A percentile compares a stretch with the other conserved stretches of the same genome.
These are phyloP conservation scores for Carollia perspicillata DNA, from an alignment of 2,113 vertebrate species.

Conservation along the genomic window DNA sequence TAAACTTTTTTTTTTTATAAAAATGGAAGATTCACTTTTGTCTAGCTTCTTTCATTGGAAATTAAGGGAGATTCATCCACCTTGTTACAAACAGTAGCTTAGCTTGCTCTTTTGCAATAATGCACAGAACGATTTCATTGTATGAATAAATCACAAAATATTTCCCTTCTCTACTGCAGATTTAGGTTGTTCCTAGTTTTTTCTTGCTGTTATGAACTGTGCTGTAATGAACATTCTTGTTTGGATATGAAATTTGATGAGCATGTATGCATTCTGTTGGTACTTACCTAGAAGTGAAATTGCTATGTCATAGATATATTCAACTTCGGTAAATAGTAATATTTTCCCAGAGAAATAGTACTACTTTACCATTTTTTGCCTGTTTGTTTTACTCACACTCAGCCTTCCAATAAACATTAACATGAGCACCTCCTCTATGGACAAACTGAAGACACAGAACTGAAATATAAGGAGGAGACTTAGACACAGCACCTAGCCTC, in stretches of 20 bases:
- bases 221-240: background rate
- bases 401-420: conserved; percentile 26
- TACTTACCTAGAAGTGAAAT: background rate
- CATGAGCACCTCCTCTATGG: background rate
- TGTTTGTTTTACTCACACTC: conserved; percentile 27
- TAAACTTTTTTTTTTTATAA: background rate
- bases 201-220: background rate
- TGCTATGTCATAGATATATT: background rate
- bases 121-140: background rate
- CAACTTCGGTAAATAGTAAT: conserved; percentile 12
- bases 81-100: background rate
- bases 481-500: background rate
- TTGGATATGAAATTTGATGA: background rate
- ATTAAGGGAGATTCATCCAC: background rate
- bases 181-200: background rate
- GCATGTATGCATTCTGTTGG: background rate
- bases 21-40: background rate
- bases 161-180: background rate
- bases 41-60: background rate
- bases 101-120: background rate
- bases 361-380: background rate
- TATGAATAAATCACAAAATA: background rate
- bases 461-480: conserved; percentile 13
- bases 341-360: background rate
- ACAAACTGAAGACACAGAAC: background rate